These are phyloP conservation scores for Strix occidentalis DNA, from an alignment of 2,797 vertebrate genomes.

Conservation along the genomic window DNA sequence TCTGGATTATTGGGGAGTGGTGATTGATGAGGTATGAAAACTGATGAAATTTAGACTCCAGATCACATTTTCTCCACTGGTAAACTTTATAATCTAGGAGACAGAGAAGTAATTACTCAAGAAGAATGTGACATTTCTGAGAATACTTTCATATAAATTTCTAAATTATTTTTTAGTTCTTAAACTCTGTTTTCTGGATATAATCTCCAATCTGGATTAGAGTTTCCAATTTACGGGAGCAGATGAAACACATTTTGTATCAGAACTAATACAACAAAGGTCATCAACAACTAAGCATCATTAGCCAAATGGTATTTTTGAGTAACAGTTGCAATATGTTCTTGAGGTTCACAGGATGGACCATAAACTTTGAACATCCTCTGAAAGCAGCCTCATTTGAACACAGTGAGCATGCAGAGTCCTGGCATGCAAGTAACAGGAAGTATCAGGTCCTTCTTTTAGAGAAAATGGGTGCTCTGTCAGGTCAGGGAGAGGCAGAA, in stretches of 20 bases:
- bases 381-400: background rate
- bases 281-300: background rate
- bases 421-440: background rate
- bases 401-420: background rate
- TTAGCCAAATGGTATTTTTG: background rate
- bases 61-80: background rate
- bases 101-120: background rate
- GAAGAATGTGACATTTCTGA: background rate
- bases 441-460: background rate
- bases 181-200: background rate
- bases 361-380: background rate
- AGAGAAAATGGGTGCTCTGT: background rate
- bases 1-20: background rate
- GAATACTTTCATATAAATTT: background rate
- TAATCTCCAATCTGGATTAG: background rate
- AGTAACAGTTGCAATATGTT: background rate
- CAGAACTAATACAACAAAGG: background rate
- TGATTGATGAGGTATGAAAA: background rate
- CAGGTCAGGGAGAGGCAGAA: background rate
- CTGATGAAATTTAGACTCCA: background rate
- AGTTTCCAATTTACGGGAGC: background rate
- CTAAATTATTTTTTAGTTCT: background rate
- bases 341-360: background rate
- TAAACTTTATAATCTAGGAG: background rate
- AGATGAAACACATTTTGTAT: background rate